Conservation (phyloP, 2,888 invertebrate genomes). For the Dasysyrphus tricinctus region DNA sequence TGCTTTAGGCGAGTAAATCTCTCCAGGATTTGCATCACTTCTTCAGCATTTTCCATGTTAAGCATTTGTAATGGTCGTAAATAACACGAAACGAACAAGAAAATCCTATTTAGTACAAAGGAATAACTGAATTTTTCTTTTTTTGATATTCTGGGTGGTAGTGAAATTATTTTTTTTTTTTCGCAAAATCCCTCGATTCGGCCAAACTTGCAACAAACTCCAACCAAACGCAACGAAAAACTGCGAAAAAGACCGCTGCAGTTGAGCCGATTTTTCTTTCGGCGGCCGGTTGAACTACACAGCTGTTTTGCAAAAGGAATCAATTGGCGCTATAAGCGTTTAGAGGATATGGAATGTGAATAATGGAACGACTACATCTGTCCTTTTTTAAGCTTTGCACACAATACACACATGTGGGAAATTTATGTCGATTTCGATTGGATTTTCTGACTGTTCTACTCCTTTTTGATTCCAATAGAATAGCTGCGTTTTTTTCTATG, state of each 20-base stretch:
- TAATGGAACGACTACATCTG: slow-evolving; percentile 28
- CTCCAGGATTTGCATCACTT: slow-evolving; percentile 92
- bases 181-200: slow-evolving; percentile 37
- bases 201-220: slow-evolving; percentile 64
- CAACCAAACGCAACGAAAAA: slow-evolving; percentile 71
- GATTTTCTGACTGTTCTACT: too few relatives aligned
- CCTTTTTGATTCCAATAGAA: too few relatives aligned
- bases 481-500: too few relatives aligned
- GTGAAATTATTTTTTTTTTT: slow-evolving; percentile 32
- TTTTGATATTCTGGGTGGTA: slow-evolving; percentile 40
- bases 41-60: slow-evolving; percentile 92
- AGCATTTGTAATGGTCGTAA: slow-evolving; percentile 72
- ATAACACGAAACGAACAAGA: slow-evolving; percentile 29
- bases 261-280: slow-evolving; percentile 51
- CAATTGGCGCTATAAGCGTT: slow-evolving; percentile 51
- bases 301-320: slow-evolving; percentile 42
- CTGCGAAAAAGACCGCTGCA: slow-evolving; percentile 68
- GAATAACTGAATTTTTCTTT: slow-evolving; percentile 71
- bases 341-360: not conserved
- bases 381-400: not conserved
- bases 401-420: too few relatives aligned
- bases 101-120: slow-evolving; percentile 19
- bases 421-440: too few relatives aligned
- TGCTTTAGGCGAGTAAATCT: slow-evolving; percentile 91
- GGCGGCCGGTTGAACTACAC: slow-evolving; percentile 50